Evolutionary conservation across 2,797 vertebrate species (phyloP).

Genomic region (Ispidina picta): DNA sequence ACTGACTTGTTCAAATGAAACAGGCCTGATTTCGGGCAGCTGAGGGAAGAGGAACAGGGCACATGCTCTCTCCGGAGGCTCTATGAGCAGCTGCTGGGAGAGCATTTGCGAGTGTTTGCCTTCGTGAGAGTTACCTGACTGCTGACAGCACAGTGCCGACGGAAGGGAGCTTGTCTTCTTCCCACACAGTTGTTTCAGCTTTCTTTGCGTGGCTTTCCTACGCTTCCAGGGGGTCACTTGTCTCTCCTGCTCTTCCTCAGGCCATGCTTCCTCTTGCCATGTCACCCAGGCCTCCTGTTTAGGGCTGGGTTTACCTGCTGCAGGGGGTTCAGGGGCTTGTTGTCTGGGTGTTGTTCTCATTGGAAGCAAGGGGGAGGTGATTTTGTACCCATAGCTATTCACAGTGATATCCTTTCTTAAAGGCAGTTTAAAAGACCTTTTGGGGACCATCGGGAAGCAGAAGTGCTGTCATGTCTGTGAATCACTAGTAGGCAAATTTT

Average conservation of each 20-base stretch:
- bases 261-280: background rate
- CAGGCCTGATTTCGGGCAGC: background rate
- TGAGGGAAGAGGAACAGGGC: background rate
- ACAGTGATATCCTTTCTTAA: background rate
- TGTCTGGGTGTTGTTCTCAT: accelerated
- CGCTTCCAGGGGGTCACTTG: background rate
- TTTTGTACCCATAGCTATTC: background rate
- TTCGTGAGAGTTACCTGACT: background rate
- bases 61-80: background rate
- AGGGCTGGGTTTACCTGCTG: background rate
- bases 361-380: background rate
- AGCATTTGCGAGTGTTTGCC: background rate
- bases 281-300: background rate
- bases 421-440: background rate
- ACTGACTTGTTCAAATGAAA: background rate
- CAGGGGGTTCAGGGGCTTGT: too few relatives aligned
- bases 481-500: slow-evolving; percentile 36
- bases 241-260: background rate
- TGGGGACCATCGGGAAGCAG: background rate
- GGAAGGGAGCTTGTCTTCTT: background rate
- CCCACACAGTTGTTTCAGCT: accelerated
- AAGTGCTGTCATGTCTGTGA: background rate
- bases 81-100: background rate
- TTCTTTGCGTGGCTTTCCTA: background rate
- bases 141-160: background rate